Evolutionary conservation across 2,113 vertebrate genomes (phyloP), one percentile per base, ranked within the genome.

Genomic region (Scomber japonicus): DNA sequence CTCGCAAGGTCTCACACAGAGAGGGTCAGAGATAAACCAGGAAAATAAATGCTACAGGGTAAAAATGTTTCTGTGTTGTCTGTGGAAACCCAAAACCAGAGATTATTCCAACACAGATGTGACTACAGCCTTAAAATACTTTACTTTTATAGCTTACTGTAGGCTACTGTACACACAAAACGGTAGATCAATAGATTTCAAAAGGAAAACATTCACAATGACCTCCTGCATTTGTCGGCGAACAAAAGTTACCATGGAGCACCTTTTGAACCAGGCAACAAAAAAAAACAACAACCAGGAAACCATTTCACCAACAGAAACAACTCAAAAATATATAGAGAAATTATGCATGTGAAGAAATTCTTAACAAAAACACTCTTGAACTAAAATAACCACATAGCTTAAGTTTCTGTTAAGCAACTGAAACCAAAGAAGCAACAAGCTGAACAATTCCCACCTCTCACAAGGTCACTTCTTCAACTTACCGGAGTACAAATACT

Each of bases 11-110:
- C 65, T 87, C 74, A 55, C 73, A 56, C 46, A 79, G 21, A 82
- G 49, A 82, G 48, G 75, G 85, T 81, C 75, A 84, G 45, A 73
- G 71, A 72, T 14, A 84, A 71, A 82, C 27, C 69, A 67, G 30
- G 70, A 63, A 78, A 35, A 21, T 21, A 27, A 56, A 35, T 13
- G 2, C 46, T 46, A 17, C 54, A 50, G 48, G 21, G 78, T 66
- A 54, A 71, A 27, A 77, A 57, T 8, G 61, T 5, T 75, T 53
- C 24, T 63, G 21, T 40, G 56, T 80, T 64, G 30, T 61, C 62
- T 61, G 24, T 53, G 60, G 73, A 51, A 83, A 46, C 30, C 14
- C 50, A 59, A 56, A 69, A 68, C 59, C 71, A 83, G 71, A 78
- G 14, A 72, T 78, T 48, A 89, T 63, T 81, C 31, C 30, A 63